Base-by-base conservation (phyloP, 1,140 invertebrate genomes). In the Macrobrachium nipponense region DNA sequence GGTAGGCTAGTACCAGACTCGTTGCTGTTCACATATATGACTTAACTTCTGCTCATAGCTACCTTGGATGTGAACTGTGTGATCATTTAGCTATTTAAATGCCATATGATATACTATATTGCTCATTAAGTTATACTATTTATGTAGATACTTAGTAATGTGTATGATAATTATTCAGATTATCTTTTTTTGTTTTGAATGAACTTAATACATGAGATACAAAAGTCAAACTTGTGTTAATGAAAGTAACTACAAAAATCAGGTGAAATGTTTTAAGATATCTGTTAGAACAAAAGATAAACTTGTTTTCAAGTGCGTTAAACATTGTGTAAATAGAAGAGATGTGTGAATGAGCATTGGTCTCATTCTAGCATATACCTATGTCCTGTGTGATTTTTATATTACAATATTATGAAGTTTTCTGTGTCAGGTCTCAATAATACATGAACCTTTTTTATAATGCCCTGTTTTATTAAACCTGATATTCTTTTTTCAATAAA, bases 331-430 rank as follows among this genome's bases (percentile, higher is more conserved):
- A 80, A 61, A 75, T 80, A 86, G 60, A 70, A 23, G 76, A 59
- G 27, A 51, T 84, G 83, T 86, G 64, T 79, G 83, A 79, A 78
- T 84, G 82, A 86, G 76, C 79, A 77, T 79, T 86, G 83, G 83
- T 86, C 83, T 86, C 83, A 78, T 85, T 86, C 60, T 80, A 79
- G 79, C 76, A 86, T 68, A 66, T 86, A 86, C 83, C 83, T 79
- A 80, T 86, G 83, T 80, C 83, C 83, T 27, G 68, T 86, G 83
- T 86, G 83, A 86, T 86, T 86, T 86, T 86, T 86, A 86, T 86
- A 86, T 86, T 86, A 51, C 51, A 51, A 51, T 51, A 86, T 86
- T 86, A 76, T 86, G 83, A 76, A 86, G 83, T 86, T 86, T 86
- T 86, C 83, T 66, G 79, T 86, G 83, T 86, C 83, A 86, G 83